These are phyloP conservation scores for Latrodectus elegans DNA, from an alignment of 2,888 invertebrate species.

Conservation along the genomic window DNA sequence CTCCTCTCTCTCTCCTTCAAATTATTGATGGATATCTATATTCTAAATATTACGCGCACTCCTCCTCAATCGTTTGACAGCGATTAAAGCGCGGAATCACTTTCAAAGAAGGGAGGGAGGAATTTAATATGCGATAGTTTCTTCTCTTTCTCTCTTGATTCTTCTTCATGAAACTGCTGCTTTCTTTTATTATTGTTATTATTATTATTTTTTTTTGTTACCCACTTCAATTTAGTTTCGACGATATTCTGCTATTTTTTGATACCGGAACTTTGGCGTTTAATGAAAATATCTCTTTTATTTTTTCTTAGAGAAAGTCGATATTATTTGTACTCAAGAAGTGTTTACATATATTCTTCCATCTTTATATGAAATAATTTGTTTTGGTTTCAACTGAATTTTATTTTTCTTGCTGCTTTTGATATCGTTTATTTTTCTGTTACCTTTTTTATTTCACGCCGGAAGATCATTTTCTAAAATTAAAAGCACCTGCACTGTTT, in stretches of 20 bases:
- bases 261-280: not conserved
- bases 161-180: not conserved
- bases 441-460: not conserved
- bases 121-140: slow-evolving; percentile 33
- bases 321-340: not conserved
- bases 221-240: not conserved
- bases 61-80: not conserved
- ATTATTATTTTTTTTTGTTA: not conserved
- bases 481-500: too few species aligned
- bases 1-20: slow-evolving; percentile 10
- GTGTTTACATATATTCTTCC: not conserved
- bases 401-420: not conserved
- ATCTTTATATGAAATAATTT: too few species aligned
- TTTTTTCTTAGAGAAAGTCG: not conserved
- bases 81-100: slow-evolving; percentile 20
- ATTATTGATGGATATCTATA: slow-evolving; percentile 26
- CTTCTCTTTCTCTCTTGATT: not conserved
- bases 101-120: slow-evolving; percentile 7
- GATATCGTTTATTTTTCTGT: not conserved
- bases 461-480: too few species aligned
- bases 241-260: not conserved
- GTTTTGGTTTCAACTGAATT: not conserved
- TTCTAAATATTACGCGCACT: slow-evolving; percentile 38
- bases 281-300: slow-evolving; percentile 1
- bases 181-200: not conserved